Evolutionary conservation across 2,888 invertebrate genomes (phyloP).

Genomic region (Camponotus fellah): DNA sequence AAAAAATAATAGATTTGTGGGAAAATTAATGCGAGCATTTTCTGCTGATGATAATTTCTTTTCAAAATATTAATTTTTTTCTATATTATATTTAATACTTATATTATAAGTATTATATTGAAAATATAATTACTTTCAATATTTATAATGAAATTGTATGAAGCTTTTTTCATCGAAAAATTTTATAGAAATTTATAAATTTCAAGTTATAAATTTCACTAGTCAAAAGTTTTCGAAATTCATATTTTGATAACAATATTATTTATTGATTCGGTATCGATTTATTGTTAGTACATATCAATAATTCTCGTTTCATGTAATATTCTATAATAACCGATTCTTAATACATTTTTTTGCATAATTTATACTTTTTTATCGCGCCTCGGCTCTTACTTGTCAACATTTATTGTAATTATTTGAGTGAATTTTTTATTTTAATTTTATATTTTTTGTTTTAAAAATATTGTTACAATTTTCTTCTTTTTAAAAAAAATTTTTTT

Average conservation of each 20-base stretch:
- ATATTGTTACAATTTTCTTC: neutral
- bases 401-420: no score
- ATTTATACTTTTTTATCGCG: neutral
- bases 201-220: neutral
- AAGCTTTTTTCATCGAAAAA: neutral
- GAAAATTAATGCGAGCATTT: conserved; percentile 4
- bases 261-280: neutral
- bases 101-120: neutral
- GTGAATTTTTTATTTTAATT: no score
- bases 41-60: neutral
- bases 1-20: conserved; percentile 18
- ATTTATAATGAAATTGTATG: neutral
- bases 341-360: neutral
- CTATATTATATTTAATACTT: neutral
- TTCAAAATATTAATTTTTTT: neutral
- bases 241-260: neutral
- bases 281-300: neutral
- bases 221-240: neutral
- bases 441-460: neutral
- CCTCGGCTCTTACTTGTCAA: no score
- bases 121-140: neutral
- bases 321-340: neutral
- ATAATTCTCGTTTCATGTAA: neutral
- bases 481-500: neutral
- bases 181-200: neutral